Evolutionary conservation across 2,888 invertebrate genomes (phyloP), one percentile per base, ranked within the genome.

Genomic region (Spisula subtruncata): DNA sequence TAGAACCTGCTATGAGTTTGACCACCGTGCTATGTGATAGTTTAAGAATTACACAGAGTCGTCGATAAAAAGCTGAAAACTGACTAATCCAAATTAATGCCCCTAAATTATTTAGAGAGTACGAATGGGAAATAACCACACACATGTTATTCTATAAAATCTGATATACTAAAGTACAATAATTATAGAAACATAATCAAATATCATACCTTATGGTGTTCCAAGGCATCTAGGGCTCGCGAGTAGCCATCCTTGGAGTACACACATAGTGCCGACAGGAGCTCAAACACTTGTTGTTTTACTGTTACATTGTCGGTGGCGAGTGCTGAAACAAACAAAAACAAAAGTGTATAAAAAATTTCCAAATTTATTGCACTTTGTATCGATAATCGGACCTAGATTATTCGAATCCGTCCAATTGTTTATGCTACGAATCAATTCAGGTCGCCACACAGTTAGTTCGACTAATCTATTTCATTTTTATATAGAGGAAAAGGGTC

Each of bases 271-370:
- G 99, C 99, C 86, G 99, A 98, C 93, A 99, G 97, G 92, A 99
- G 97, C 97, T 99, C 99, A 97, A 99, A 98, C 96, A 99, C 98
- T 97, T 99, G 99, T 97, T 99, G 99, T 97, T 99, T 99, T 95
- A 99, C 98, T 86, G 98, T 98, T 88, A 98, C 98, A 96, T 98
- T 98, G 94, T 98, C 98, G 66, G 98, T 98, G 96, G 98, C 98
- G 97, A 99, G 97, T 94, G 99, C 99, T 97, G 97, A 41, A 97
- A 94, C 79, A 41, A 97, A 94, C 79, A 12, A 66, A 71, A 20
- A 66, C 8, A 51, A 18, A 60, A 81, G 51, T 81, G 25, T 29
- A 80, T 16, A 6, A 46, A n/a, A 20, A 1, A 51, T 1, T 51
- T 51, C 51, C 5, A 51, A 51, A 51, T 16, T 10, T 16, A 51